phyloP scores from a whole-genome alignment of 2,797 vertebrate genomes.

The Poeciliopsis paucimaculata region DNA sequence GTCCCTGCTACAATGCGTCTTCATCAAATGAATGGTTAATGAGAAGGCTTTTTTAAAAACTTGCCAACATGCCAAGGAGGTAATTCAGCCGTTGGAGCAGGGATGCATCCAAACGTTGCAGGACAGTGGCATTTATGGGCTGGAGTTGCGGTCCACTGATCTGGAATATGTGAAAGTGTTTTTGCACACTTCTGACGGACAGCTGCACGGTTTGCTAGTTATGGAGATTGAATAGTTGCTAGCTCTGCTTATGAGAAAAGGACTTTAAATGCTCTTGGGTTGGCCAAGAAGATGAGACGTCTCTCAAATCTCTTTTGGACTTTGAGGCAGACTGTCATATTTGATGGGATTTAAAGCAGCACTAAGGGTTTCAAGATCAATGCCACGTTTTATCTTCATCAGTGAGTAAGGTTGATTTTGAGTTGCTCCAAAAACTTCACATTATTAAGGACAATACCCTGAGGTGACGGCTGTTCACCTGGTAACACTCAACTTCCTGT shows the following conservation, averaged over 20 bases:
- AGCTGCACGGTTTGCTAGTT: constrained; percentile 25
- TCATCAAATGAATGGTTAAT: neutral
- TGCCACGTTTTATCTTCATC: neutral
- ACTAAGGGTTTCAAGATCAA: constrained; percentile 31
- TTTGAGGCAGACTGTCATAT: constrained; percentile 27
- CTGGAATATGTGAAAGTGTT: constrained; percentile 57
- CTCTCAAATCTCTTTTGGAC: constrained; percentile 1
- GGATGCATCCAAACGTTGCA: neutral
- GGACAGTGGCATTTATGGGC: neutral
- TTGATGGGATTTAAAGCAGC: constrained; percentile 28
- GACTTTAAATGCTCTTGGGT: constrained; percentile 40
- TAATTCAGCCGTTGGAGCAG: neutral
- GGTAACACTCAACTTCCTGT: constrained; percentile 14
- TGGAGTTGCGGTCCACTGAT: neutral
- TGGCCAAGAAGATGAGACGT: constrained; percentile 39
- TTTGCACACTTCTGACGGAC: constrained; percentile 23
- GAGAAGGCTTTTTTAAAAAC: neutral
- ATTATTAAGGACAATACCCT: constrained; percentile 23
- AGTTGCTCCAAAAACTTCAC: constrained; percentile 17
- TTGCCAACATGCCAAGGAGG: neutral
- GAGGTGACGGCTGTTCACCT: constrained; percentile 25
- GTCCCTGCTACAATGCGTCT: neutral
- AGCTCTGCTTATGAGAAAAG: constrained; percentile 43
- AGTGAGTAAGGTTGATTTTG: constrained; percentile 19
- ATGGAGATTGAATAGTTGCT: constrained; percentile 34